Base-by-base conservation (phyloP, 2,113 vertebrate species). In the Tamias sibiricus region DNA sequence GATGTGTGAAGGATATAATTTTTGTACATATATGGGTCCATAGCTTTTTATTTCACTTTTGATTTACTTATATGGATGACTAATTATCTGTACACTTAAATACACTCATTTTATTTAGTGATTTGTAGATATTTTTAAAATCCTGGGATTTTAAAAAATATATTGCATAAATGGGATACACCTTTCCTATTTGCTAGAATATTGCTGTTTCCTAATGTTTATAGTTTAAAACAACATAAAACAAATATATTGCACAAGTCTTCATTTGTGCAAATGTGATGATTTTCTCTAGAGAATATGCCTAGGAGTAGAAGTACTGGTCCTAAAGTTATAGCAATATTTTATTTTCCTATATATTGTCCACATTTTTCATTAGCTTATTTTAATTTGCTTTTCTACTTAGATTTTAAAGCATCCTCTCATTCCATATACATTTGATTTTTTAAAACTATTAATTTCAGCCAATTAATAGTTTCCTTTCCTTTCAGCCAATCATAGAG, bases 251-350 rank as follows among this genome's bases (percentile, higher is more conserved):
- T 59, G 4, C 30, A 49, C 5, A 16, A 57, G 17, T 52, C 54
- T 87, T 64, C 14, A 40, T 42, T 54, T 32, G n/a, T 75, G 13
- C 8, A 75, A 2, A 0, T 24, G 17, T 40, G 30, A 72, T 52
- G 30, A 32, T 92, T 71, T 71, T 81, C 2, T 57, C 9, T 68
- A 57, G 14, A 5, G 12, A 30, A 19, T 13, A n/a, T 17, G 35
- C 1, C 13, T 19, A 9, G 0, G 1, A 72, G 16, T 35, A 35
- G 66, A 91, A 11, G 62, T 52, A 1, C 2, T 35, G 14, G 6
- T 66, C 19, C 2, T 37, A 68, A 82, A 19, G 2, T 66, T 16
- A 57, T 68, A 2, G 37, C 17, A 54, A 20, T 59, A 40, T 82
- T 68, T 81, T 40, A 57, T 2, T 75, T 75, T 59, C 47, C 32